Percentiles rank a stretch among this genome's conserved stretches.
These are phyloP conservation scores for Pseudorhombus dupliciocellatus DNA, from an alignment of 2,113 vertebrate species.

Conservation along the genomic window DNA sequence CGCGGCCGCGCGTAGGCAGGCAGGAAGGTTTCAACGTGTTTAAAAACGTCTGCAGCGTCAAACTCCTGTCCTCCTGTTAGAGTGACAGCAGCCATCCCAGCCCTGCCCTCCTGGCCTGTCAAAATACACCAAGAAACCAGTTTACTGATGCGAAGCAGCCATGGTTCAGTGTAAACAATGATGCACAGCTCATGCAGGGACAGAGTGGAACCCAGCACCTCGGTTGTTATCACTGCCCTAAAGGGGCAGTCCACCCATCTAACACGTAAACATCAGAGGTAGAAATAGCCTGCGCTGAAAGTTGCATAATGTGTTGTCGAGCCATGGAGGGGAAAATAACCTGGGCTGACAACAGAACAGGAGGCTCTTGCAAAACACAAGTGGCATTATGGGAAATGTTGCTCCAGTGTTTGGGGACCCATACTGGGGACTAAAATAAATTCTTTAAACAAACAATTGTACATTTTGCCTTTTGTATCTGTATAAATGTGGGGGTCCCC, in stretches of 20 bases:
- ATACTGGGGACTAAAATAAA: not conserved
- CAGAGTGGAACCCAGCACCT: not conserved
- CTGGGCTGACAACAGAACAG: not conserved
- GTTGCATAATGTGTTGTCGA: too few relatives aligned
- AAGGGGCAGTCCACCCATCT: not conserved
- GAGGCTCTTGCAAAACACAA: not conserved
- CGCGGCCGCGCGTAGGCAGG: conserved; percentile 83
- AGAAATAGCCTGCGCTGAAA: too few relatives aligned
- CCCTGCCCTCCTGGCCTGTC: conserved; percentile 85
- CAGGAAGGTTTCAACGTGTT: conserved; percentile 77
- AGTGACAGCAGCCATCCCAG: conserved; percentile 85
- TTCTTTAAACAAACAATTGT: too few relatives aligned
- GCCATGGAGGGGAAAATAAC: too few relatives aligned
- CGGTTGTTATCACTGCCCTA: not conserved
- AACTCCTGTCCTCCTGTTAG: conserved; percentile 78
- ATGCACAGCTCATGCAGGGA: not conserved
- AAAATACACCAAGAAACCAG: not conserved
- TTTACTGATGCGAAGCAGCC: not conserved
- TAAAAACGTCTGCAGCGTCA: conserved; percentile 72
- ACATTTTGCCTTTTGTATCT: too few relatives aligned
- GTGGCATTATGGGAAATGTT: not conserved
- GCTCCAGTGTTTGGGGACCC: not conserved
- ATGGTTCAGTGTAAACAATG: not conserved
- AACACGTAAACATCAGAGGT: too few relatives aligned
- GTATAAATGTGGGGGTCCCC: too few relatives aligned